Evolutionary conservation across 2,888 invertebrate genomes (phyloP).

Genomic region (Aradus depressus): DNA sequence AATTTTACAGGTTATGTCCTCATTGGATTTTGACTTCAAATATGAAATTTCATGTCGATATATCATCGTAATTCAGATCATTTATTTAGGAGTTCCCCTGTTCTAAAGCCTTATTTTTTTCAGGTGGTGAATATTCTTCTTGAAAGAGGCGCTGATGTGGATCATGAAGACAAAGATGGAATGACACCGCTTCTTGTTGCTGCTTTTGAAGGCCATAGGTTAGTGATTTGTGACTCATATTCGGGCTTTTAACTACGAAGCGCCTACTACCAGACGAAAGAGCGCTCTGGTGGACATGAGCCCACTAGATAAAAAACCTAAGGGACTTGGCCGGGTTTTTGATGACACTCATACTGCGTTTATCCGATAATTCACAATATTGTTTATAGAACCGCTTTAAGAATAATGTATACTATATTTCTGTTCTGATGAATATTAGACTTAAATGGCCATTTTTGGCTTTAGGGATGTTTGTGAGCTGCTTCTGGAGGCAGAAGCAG

Average conservation of each 20-base stretch:
- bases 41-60: no score
- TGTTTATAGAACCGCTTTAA: no score
- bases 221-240: slow-evolving; percentile 25
- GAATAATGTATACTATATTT: no score
- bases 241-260: not conserved
- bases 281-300: no score
- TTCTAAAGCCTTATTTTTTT: slow-evolving; percentile 20
- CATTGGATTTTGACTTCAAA: no score
- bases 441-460: slow-evolving; percentile 20
- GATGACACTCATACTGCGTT: no score
- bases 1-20: no score
- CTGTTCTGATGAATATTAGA: slow-evolving; percentile 13
- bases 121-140: slow-evolving; percentile 57
- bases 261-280: no score
- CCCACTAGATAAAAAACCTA: no score
- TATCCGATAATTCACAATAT: no score
- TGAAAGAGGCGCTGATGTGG: slow-evolving; percentile 71
- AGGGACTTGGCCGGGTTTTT: no score
- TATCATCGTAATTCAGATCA: no score
- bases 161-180: slow-evolving; percentile 71
- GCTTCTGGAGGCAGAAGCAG: slow-evolving; percentile 81
- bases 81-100: not conserved
- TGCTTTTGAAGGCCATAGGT: slow-evolving; percentile 82
- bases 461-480: slow-evolving; percentile 86
- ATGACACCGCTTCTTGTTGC: slow-evolving; percentile 82